A percentile compares a stretch with the other conserved stretches of the same genome.
Conservation (phyloP, 2,888 invertebrate species). For the Itoplectis maculator region DNA sequence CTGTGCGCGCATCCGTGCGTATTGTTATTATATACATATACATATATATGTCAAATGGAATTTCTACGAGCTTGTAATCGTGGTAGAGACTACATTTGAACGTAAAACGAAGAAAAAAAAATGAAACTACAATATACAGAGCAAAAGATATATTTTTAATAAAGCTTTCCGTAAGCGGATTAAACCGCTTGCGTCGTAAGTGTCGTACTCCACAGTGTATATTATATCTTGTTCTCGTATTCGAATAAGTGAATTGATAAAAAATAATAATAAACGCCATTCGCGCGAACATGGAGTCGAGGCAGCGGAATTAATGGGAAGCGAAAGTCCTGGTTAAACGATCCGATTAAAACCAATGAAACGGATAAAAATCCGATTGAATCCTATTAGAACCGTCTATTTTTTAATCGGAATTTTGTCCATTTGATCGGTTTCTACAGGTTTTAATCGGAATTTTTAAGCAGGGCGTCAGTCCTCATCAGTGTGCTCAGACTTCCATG, state of each 20-base stretch:
- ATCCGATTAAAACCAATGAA: too few relatives aligned
- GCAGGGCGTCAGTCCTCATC: not conserved
- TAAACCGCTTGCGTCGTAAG: constrained; percentile 30
- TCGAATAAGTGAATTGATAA: constrained; percentile 31
- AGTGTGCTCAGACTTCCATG: constrained; percentile 6
- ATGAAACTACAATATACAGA: constrained; percentile 56
- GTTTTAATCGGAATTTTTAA: too few relatives aligned
- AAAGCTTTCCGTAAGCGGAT: constrained; percentile 32
- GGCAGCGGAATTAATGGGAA: not conserved
- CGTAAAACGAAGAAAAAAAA: constrained; percentile 33
- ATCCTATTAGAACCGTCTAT: too few relatives aligned
- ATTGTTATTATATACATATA: constrained; percentile 46
- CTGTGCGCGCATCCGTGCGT: constrained; percentile 10
- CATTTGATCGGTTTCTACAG: too few relatives aligned
- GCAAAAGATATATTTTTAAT: constrained; percentile 60
- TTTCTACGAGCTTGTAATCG: constrained; percentile 39
- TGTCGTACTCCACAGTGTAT: constrained; percentile 43
- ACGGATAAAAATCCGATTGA: too few relatives aligned
- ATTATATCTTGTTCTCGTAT: constrained; percentile 40
- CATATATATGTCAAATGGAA: constrained; percentile 42
- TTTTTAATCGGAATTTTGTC: too few relatives aligned
- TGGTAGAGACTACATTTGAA: constrained; percentile 36
- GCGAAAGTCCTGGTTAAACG: too few relatives aligned
- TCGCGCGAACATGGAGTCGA: constrained; percentile 7
- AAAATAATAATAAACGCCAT: constrained; percentile 36